Base-by-base conservation (phyloP, 2,888 invertebrate genomes). In the Pollenia griseotomentosa region DNA sequence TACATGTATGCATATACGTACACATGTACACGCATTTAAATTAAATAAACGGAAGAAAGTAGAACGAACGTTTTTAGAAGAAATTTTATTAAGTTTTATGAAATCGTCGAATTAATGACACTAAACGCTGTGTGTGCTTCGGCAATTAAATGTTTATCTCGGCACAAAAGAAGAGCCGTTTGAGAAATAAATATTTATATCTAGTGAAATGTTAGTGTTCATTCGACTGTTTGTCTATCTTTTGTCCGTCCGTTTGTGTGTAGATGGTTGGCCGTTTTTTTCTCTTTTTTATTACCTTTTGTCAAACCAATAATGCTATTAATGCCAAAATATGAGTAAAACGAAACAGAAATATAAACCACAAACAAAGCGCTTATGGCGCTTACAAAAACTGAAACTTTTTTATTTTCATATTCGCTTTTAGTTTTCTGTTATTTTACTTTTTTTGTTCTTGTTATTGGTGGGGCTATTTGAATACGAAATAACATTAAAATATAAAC, bases 61-160 rank as follows among this genome's bases (percentile, higher is more conserved):
- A 81, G 73, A 81, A 81, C 66, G 51, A 81, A 74, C 57, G 48
- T 71, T 71, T 80, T 71, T 57, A 79, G 33, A 66, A 16, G 44
- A 66, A 66, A 81, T 81, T 66, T 23, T 42, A 5, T 16, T 7
- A 57, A 55, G 12, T 57, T 48, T 66, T 57, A 66, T 48, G 73
- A 74, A 48, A 57, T 81, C 81, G 57, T 57, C 42, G 14, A 74
- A 48, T 59, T 66, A 81, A 81, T 74, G 81, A 59, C 81, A 74
- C 59, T 81, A 59, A 81, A 59, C 5, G 40, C 14, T 73, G 16
- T 74, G 74, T 73, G 33, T 74, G 74, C 74, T 74, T 68, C 57
- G 66, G 42, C 81, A 81, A 81, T 81, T 81, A 81, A 81, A 81
- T 74, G 74, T 74, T 59, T 59, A 74, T 74, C 74, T 81, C 33